These are phyloP conservation scores for Disparrhopalites patrizii DNA, from an alignment of 2,888 invertebrate species.

Conservation along the genomic window DNA sequence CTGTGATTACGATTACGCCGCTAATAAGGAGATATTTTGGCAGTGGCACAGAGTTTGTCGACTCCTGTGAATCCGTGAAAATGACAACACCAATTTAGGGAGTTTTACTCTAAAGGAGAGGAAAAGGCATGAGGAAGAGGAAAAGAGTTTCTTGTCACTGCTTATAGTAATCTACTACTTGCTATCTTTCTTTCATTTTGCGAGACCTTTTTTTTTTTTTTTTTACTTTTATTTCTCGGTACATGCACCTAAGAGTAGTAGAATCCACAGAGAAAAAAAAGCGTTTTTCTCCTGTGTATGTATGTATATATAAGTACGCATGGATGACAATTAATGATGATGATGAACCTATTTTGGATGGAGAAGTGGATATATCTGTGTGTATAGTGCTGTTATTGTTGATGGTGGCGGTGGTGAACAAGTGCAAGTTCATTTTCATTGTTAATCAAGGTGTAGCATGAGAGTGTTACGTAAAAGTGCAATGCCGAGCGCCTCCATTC, in stretches of 20 bases:
- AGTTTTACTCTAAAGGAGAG: background rate
- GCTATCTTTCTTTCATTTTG: background rate
- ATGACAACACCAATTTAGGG: slow-evolving; percentile 28
- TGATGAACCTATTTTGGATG: background rate
- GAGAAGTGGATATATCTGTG: too few relatives aligned
- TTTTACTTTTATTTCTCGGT: background rate
- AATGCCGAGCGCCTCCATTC: too few relatives aligned
- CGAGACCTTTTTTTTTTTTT: slow-evolving; percentile 1
- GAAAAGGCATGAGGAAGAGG: background rate
- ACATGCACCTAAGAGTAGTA: background rate
- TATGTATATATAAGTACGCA: background rate
- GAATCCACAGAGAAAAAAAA: too few relatives aligned
- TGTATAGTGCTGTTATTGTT: too few relatives aligned
- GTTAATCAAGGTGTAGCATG: slow-evolving; percentile 1
- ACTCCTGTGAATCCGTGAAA: slow-evolving; percentile 21
- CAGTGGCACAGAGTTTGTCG: slow-evolving; percentile 35
- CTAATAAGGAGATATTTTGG: too few relatives aligned
- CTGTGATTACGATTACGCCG: too few relatives aligned
- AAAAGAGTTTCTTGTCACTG: background rate
- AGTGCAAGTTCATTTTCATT: slow-evolving; percentile 25
- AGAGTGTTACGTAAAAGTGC: too few relatives aligned
- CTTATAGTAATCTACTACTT: too few relatives aligned
- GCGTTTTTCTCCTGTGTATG: too few relatives aligned
- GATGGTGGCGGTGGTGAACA: background rate
- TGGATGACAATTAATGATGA: too few relatives aligned